A percentile compares a stretch with the other conserved stretches of the same genome.
Evolutionary conservation across 2,113 vertebrate genomes (phyloP).

Genomic region (Periophthalmodon schlosseri): DNA sequence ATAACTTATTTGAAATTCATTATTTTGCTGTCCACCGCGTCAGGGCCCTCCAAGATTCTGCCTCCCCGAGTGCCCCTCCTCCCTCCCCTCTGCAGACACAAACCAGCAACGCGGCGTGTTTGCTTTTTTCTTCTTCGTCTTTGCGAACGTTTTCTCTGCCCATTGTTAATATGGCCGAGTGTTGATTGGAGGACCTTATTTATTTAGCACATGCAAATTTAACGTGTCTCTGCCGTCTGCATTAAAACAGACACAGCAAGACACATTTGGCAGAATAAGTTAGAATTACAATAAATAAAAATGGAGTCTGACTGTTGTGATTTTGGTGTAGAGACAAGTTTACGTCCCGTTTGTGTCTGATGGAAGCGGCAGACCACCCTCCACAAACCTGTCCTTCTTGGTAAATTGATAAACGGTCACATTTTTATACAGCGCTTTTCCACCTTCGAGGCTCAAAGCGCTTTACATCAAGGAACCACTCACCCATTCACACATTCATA

Average conservation of each 20-base stretch:
- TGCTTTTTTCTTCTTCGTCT: constrained; percentile 37
- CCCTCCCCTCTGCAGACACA: constrained; percentile 45
- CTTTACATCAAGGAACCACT: too few species aligned
- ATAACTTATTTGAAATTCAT: constrained; percentile 95
- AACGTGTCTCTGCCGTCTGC: constrained; percentile 37
- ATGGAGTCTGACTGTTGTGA: not conserved
- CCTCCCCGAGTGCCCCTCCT: constrained; percentile 26
- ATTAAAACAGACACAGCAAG: constrained; percentile 62
- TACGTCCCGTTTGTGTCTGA: not conserved
- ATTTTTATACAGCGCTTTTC: too few species aligned
- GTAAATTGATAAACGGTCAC: too few species aligned
- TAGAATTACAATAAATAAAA: not conserved
- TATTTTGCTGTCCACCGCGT: constrained; percentile 80
- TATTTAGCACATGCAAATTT: constrained; percentile 82
- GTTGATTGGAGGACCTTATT: constrained; percentile 72
- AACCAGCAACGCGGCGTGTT: constrained; percentile 75
- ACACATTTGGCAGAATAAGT: not conserved
- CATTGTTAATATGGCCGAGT: constrained; percentile 46
- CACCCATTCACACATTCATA: too few species aligned
- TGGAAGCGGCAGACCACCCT: too few species aligned
- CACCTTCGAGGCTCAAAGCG: too few species aligned
- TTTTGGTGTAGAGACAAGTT: not conserved
- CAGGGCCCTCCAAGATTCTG: constrained; percentile 79
- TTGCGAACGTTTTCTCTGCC: constrained; percentile 11
- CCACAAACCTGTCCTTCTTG: too few species aligned